These are phyloP conservation scores for Nettapus auritus DNA, from an alignment of 2,113 vertebrate genomes.

Conservation along the genomic window DNA sequence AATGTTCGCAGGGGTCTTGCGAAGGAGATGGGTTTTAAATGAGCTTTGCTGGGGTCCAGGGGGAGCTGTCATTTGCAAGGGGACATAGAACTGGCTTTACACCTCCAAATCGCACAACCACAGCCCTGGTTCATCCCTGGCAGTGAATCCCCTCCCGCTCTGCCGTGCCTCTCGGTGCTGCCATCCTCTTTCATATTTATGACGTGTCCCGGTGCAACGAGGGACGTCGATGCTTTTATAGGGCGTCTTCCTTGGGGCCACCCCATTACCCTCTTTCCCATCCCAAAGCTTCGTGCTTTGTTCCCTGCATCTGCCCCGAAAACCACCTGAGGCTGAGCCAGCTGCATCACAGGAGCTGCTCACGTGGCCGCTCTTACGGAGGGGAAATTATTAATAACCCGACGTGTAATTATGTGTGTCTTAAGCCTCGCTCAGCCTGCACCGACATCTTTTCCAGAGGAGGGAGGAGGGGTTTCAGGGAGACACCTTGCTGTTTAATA, in stretches of 20 bases:
- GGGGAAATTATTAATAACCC: conserved; percentile 60
- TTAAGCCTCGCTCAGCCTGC: not conserved
- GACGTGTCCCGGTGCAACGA: fast-evolving
- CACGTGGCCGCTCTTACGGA: not conserved
- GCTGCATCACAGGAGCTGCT: not conserved
- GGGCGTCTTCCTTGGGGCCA: not conserved
- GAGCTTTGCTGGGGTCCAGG: too few species aligned
- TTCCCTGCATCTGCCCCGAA: fast-evolving
- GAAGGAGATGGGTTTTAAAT: not conserved
- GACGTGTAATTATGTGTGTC: conserved; percentile 42
- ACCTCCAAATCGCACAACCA: fast-evolving
- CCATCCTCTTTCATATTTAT: fast-evolving
- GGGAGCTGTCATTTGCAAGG: not conserved
- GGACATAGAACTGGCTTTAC: not conserved
- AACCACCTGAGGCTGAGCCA: not conserved
- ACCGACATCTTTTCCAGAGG: not conserved
- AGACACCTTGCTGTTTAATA: conserved; percentile 86
- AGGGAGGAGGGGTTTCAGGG: conserved; percentile 54
- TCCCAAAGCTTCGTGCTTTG: not conserved
- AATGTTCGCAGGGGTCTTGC: too few species aligned
- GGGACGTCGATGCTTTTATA: not conserved
- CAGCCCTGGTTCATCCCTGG: not conserved
- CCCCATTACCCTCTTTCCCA: fast-evolving
- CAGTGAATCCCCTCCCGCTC: not conserved
- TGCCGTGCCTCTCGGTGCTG: not conserved